Evolutionary conservation across 2,113 vertebrate genomes (phyloP).

Genomic region (Origma solitaria): DNA sequence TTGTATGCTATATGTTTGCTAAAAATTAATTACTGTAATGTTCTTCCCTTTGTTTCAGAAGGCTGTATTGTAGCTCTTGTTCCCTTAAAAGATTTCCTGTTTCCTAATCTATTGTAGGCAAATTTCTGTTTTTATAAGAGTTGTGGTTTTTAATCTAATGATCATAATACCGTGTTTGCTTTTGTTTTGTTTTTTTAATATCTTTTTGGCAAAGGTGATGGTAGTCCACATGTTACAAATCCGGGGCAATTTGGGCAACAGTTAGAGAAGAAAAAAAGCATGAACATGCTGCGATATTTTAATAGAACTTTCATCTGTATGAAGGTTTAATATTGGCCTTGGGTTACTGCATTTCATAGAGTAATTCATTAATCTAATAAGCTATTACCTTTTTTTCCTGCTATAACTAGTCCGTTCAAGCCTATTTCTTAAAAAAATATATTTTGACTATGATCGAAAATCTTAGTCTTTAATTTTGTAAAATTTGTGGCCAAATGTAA

Average conservation of each 20-base stretch:
- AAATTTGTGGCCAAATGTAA: neutral
- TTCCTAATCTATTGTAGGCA: slow-evolving; percentile 15
- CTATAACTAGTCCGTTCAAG: neutral
- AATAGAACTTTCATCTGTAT: neutral
- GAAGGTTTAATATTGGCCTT: neutral
- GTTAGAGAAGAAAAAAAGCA: neutral
- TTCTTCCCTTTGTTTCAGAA: slow-evolving; percentile 40
- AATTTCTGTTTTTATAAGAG: neutral
- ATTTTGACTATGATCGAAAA: neutral
- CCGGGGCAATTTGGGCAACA: neutral
- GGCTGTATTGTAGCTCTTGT: neutral
- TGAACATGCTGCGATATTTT: neutral
- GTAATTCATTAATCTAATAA: neutral
- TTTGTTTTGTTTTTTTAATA: neutral
- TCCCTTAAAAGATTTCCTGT: slow-evolving; percentile 29
- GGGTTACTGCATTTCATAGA: neutral
- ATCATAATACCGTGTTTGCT: neutral
- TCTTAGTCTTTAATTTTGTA: neutral
- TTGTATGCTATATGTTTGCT: neutral
- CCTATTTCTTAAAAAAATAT: neutral
- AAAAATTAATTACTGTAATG: slow-evolving; percentile 2
- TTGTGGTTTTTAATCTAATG: neutral
- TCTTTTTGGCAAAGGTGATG: neutral
- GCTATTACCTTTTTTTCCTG: fast-evolving
- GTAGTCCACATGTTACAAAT: neutral